These are phyloP conservation scores for Saxicola maurus DNA, from an alignment of 2,797 vertebrate species.

Conservation along the genomic window DNA sequence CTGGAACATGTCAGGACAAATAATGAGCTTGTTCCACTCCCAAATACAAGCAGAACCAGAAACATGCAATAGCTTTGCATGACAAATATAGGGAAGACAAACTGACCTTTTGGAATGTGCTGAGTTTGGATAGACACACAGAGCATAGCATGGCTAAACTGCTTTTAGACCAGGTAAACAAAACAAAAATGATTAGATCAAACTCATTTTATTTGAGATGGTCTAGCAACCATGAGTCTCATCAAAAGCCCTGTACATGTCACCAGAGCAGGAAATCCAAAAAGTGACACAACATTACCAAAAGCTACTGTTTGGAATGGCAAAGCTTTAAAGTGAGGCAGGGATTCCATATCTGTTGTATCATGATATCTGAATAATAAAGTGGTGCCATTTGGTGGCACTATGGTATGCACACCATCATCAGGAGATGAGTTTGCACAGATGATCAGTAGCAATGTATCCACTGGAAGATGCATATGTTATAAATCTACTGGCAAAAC, in stretches of 20 bases:
- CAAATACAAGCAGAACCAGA: background rate
- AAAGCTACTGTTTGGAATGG: background rate
- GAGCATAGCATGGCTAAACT: background rate
- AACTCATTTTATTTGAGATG: background rate
- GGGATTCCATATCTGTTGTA: background rate
- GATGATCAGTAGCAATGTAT: background rate
- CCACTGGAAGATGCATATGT: background rate
- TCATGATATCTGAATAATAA: background rate
- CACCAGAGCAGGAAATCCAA: background rate
- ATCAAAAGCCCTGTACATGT: background rate
- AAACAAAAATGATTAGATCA: background rate
- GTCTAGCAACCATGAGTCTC: background rate
- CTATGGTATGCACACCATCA: background rate
- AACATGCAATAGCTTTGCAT: background rate
- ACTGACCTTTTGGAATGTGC: background rate
- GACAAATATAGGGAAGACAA: background rate
- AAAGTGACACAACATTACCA: background rate
- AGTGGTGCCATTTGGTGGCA: background rate
- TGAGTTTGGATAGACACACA: background rate
- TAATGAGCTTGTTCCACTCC: background rate
- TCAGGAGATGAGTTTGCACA: background rate
- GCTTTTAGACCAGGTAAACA: background rate
- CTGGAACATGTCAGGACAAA: background rate
- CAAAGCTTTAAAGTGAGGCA: background rate
- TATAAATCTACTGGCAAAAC: background rate